Base-by-base conservation (phyloP, 2,113 vertebrate genomes). In the Alosa alosa region DNA sequence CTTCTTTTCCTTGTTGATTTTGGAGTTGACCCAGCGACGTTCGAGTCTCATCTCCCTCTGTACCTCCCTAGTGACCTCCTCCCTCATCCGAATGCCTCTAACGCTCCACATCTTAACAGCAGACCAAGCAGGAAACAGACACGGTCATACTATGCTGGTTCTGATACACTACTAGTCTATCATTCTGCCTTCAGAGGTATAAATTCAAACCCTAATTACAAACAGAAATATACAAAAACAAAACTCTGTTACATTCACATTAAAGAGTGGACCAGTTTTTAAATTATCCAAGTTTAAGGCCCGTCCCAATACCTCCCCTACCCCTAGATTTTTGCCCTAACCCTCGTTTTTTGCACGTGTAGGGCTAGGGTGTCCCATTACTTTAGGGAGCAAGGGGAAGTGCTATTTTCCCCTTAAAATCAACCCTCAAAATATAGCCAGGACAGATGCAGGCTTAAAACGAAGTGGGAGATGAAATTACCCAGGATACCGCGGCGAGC, bases 41-140 rank as follows among this genome's bases (percentile, higher is more conserved):
- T 81, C 75, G 4, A 85, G 72, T 22, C 84, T 85, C 84, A 81
- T 81, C 84, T 85, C 84, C 55, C 84, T 85, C 49, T 55, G 49
- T 9, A 85, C 72, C 36, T 85, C 84, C 75, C 41, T 85, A 68
- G 75, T 81, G 46, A 85, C 20, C 8, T 81, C 84, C 1, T 81
- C 15, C 49, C 81, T 75, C 7, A 85, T 81, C 10, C 41, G 47
- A 45, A 31, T 20, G 4, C 84, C 31, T 44, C 55, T 78, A 55
- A 8, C 46, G 20, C 81, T 55, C 41, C 57, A 78, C 3, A 47
- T 36, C 86, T 75, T 55, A 1, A 78, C 39, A 55, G 75, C 13
- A 52, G 17, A 15, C 4, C 72, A 78, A 78, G 13, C 13, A 78
- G 72, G 36, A 41, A 78, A 13, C 13, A 25, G 20, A 64, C 7